phyloP scores from a whole-genome alignment of 2,888 invertebrate genomes.

The Leptura quadrifasciata region DNA sequence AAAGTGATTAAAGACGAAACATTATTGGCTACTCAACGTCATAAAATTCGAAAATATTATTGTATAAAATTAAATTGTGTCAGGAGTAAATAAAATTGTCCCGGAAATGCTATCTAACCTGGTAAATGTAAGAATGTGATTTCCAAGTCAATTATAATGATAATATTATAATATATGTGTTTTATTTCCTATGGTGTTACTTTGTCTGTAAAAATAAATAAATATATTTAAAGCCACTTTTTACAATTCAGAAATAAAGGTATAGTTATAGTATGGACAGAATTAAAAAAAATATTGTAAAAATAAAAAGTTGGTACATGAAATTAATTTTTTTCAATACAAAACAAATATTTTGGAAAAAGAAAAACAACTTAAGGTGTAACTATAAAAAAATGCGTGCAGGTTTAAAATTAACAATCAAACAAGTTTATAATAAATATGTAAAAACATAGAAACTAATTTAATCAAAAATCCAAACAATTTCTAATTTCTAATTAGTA shows the following conservation, averaged over 20 bases:
- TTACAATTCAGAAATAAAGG: neutral
- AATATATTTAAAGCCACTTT: neutral
- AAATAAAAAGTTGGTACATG: too few species aligned
- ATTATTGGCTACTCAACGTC: neutral
- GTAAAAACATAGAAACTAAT: too few species aligned
- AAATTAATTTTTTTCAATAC: too few species aligned
- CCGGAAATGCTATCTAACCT: neutral
- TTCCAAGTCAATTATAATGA: too few species aligned
- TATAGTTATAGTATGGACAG: neutral
- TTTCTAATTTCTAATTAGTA: too few species aligned
- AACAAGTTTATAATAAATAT: too few species aligned
- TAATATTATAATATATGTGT: neutral
- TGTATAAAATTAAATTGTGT: neutral
- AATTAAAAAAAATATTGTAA: neutral
- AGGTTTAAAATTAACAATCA: too few species aligned
- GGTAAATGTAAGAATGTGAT: neutral
- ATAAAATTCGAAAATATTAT: neutral
- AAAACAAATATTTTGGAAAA: too few species aligned
- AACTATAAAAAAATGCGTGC: too few species aligned
- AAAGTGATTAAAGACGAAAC: neutral
- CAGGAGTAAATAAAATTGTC: neutral
- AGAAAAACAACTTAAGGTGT: too few species aligned
- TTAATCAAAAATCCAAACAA: too few species aligned
- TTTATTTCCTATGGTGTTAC: neutral
- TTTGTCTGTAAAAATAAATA: neutral